Evolutionary conservation across 1,140 invertebrate genomes (phyloP).

Genomic region (Heliconius hewitsoni): DNA sequence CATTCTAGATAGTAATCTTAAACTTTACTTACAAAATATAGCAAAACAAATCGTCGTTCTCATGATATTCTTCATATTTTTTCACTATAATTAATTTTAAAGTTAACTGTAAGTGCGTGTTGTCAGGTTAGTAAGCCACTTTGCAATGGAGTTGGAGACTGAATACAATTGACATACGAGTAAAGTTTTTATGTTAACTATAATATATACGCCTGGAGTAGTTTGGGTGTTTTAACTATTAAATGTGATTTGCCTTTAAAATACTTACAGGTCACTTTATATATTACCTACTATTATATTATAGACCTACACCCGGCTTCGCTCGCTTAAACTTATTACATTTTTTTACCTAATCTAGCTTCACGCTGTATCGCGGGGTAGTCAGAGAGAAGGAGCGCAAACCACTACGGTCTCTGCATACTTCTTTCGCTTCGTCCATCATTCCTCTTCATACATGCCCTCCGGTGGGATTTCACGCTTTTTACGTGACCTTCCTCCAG

Average conservation of each 20-base stretch:
- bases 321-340: too few relatives aligned
- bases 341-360: too few relatives aligned
- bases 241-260: not conserved
- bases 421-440: too few relatives aligned
- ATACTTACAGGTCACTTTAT: not conserved
- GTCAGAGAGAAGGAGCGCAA: too few relatives aligned
- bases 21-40: conserved; percentile 48
- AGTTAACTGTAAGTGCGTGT: not conserved
- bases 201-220: not conserved
- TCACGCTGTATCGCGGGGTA: too few relatives aligned
- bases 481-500: too few relatives aligned
- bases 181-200: not conserved
- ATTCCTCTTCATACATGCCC: too few relatives aligned
- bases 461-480: too few relatives aligned
- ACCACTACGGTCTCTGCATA: too few relatives aligned
- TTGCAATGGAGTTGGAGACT: not conserved
- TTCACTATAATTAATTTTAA: not conserved
- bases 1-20: not conserved
- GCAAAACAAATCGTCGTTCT: conserved; percentile 47
- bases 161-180: not conserved
- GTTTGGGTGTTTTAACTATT: not conserved
- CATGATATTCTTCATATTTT: conserved; percentile 36
- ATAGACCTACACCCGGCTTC: too few relatives aligned
- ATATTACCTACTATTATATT: too few relatives aligned
- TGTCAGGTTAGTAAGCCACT: not conserved